Evolutionary conservation across 2,113 vertebrate genomes (phyloP).

Genomic region (Trichechus manatus): DNA sequence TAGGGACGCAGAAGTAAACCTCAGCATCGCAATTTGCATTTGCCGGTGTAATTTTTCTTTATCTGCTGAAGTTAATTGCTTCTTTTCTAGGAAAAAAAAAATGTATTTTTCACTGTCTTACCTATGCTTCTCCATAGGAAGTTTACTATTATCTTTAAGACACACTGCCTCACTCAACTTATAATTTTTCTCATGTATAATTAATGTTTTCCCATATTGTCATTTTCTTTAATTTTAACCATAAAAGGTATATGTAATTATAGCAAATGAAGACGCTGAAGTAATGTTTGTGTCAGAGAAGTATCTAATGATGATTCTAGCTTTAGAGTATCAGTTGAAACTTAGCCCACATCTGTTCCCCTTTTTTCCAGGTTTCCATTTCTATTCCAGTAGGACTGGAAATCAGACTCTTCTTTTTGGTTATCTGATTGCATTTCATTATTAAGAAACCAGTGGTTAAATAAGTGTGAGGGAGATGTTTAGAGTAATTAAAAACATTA

Average conservation of each 20-base stretch:
- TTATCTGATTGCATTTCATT: not conserved
- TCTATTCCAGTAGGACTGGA: not conserved
- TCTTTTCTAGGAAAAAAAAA: not conserved
- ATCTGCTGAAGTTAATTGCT: not conserved
- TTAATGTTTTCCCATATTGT: not conserved
- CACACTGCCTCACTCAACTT: not conserved
- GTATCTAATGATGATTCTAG: not conserved
- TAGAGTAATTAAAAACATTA: not conserved
- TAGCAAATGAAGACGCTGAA: not conserved
- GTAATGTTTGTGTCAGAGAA: not conserved
- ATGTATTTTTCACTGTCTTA: not conserved
- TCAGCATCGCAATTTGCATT: not conserved
- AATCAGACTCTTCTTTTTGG: not conserved
- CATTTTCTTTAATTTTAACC: constrained; percentile 9
- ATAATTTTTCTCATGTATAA: not conserved
- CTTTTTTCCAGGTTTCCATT: not conserved
- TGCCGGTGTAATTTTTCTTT: not conserved
- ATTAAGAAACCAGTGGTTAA: not conserved
- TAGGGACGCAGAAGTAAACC: not conserved
- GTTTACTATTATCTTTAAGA: not conserved
- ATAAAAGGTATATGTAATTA: not conserved
- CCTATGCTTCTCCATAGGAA: not conserved
- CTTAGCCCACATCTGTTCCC: not conserved
- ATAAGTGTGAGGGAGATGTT: not conserved
- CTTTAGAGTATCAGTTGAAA: not conserved